These are phyloP conservation scores for Oscheius sp. DNA, from an alignment of 2,888 invertebrate genomes.

Conservation along the genomic window DNA sequence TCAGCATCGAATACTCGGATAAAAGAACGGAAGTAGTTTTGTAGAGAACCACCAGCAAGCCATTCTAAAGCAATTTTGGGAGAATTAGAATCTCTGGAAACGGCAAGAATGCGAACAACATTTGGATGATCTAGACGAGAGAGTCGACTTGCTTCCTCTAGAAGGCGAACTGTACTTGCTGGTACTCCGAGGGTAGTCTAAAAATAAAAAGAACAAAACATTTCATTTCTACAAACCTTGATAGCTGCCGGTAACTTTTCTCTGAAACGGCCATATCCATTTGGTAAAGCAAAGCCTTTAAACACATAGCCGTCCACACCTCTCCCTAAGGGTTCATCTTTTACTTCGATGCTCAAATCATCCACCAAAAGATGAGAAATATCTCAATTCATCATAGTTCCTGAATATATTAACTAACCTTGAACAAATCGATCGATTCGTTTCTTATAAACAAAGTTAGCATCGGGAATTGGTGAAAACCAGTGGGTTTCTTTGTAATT, in stretches of 20 bases:
- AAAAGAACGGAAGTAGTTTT: conserved; percentile 63
- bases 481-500: background rate
- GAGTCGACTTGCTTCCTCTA: conserved; percentile 66
- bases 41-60: conserved; percentile 66
- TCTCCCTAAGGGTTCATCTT: conserved; percentile 65
- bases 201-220: background rate
- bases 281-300: conserved; percentile 64
- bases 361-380: conserved; percentile 58
- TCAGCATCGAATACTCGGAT: conserved; percentile 50
- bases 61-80: conserved; percentile 69
- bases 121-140: conserved; percentile 63
- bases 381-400: background rate
- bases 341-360: conserved; percentile 66
- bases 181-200: conserved; percentile 67
- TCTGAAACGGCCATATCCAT: conserved; percentile 64
- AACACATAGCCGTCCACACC: conserved; percentile 68
- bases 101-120: conserved; percentile 64
- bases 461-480: conserved; percentile 5
- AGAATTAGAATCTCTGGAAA: conserved; percentile 33
- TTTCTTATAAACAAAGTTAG: background rate
- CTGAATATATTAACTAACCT: background rate
- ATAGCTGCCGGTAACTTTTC: conserved; percentile 66
- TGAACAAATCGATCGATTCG: background rate
- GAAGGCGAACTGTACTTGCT: conserved; percentile 60
- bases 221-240: conserved; percentile 47